Base-by-base conservation (phyloP, 2,113 vertebrate genomes). In the Engraulis encrasicolus region DNA sequence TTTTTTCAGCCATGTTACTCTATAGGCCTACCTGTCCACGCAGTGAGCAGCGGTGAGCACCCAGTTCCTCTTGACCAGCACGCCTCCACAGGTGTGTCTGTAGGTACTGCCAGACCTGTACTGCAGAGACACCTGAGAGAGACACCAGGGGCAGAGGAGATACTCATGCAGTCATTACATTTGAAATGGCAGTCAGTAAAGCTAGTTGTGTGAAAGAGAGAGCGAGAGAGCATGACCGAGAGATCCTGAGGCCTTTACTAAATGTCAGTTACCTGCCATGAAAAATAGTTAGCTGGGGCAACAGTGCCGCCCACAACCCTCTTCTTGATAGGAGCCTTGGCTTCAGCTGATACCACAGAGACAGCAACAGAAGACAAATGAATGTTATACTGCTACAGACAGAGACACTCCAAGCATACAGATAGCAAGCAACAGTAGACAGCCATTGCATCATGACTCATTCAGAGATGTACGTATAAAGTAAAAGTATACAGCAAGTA, bases 241-340 rank as follows among this genome's bases (percentile, higher is more conserved):
- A 31, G 6, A 20, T n/a, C 18, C 17, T 20, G 23, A 12, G 23
- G 0, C n/a, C n/a, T n/a, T n/a, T n/a, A 50, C 50, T 17, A 14
- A 1, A 31, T 49, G 31, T 20, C 27, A 17, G 85, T 77, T 91
- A 97, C 96, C 96, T 96, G 97, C 88, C 94, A 96, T 66, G 96
- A 96, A 96, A 96, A 97, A 34, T 95, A 58, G 79, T 96, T 93
- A 6, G 78, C 88, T 0, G 0, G 0, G 0, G 90, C 93, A 80
- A 95, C 92, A 0, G 87, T 74, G 3, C 97, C 97, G 45, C 96
- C 96, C 0, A 98, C 95, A 1, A 97, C 96, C 9, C 96, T 92
- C 4, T 84, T 54, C 0, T 83, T 54, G 27, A 71, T 31, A 18
- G 61, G 27, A 71, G 27, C 61, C 61, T 71, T 71, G 0, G 61